These are phyloP conservation scores for Drosophila tsacasi DNA, from an alignment of 1,140 invertebrate species.

Conservation along the genomic window DNA sequence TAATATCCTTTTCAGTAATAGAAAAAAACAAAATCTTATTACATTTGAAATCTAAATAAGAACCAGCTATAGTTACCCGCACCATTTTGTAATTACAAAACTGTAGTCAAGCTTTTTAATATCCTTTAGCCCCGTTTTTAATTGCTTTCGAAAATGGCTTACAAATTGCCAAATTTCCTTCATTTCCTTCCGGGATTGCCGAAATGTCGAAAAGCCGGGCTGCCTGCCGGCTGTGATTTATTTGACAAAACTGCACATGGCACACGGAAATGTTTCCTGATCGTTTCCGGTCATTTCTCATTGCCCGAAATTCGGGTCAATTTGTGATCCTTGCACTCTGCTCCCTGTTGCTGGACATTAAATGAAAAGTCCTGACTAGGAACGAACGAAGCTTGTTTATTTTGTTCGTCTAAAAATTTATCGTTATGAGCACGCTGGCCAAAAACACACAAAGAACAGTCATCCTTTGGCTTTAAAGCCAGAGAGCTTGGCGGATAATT, in stretches of 20 bases:
- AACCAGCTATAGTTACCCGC: neutral
- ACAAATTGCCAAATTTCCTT: conserved; percentile 19
- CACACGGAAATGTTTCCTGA: conserved; percentile 39
- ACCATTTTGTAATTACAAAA: neutral
- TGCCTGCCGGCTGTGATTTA: conserved; percentile 24
- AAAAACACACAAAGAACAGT: conserved; percentile 8
- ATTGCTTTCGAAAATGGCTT: conserved; percentile 17
- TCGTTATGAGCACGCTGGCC: conserved; percentile 38
- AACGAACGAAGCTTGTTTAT: conserved; percentile 6
- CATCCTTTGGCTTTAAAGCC: conserved; percentile 13
- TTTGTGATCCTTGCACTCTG: conserved; percentile 32
- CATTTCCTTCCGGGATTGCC: neutral
- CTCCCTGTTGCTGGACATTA: conserved; percentile 24
- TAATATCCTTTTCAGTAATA: neutral
- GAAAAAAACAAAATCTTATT: neutral
- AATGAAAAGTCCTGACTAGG: conserved; percentile 26
- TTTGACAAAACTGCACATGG: conserved; percentile 37
- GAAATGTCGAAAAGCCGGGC: neutral
- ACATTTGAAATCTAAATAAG: neutral
- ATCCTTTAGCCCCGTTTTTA: conserved; percentile 5
- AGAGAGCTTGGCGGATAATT: conserved; percentile 16
- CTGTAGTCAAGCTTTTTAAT: neutral
- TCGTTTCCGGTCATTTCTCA: conserved; percentile 39
- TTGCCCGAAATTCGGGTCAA: conserved; percentile 31
- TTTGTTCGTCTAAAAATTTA: conserved; percentile 43